Evolutionary conservation across 2,113 vertebrate species (phyloP).

Genomic region (Fregetta grallaria): DNA sequence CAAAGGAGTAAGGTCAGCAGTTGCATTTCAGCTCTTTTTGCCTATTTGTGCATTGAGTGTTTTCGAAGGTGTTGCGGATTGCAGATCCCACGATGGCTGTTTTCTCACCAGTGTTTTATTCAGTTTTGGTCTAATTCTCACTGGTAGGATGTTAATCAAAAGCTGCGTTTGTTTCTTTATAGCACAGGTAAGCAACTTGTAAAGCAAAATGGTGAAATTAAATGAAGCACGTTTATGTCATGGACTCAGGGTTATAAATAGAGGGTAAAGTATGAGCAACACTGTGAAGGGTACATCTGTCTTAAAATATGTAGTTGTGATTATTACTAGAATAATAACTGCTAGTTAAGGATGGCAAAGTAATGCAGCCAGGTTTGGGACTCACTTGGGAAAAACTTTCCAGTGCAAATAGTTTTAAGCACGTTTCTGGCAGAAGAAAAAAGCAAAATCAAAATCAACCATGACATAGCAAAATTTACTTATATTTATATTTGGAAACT

Average conservation of each 20-base stretch:
- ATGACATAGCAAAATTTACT: too few relatives aligned
- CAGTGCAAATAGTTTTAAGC: background rate
- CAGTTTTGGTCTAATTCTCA: background rate
- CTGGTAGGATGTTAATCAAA: too few relatives aligned
- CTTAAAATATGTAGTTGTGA: fast-evolving
- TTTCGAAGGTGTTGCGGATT: background rate
- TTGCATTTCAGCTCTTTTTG: background rate
- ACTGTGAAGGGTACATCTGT: background rate
- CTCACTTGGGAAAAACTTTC: background rate
- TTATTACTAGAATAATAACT: background rate
- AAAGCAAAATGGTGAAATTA: background rate
- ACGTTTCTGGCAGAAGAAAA: background rate
- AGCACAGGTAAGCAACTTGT: background rate
- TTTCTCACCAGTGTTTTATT: background rate
- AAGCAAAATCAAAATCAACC: background rate
- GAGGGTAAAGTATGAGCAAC: background rate
- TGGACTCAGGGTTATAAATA: background rate
- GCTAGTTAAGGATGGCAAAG: too few relatives aligned
- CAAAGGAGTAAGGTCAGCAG: background rate
- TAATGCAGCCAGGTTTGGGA: background rate
- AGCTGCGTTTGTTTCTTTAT: background rate
- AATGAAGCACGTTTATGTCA: fast-evolving
- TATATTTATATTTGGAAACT: background rate
- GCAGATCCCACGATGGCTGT: too few relatives aligned
- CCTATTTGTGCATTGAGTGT: background rate